Conservation (phyloP, 2,888 invertebrate species). For the Chrysolina americana region DNA sequence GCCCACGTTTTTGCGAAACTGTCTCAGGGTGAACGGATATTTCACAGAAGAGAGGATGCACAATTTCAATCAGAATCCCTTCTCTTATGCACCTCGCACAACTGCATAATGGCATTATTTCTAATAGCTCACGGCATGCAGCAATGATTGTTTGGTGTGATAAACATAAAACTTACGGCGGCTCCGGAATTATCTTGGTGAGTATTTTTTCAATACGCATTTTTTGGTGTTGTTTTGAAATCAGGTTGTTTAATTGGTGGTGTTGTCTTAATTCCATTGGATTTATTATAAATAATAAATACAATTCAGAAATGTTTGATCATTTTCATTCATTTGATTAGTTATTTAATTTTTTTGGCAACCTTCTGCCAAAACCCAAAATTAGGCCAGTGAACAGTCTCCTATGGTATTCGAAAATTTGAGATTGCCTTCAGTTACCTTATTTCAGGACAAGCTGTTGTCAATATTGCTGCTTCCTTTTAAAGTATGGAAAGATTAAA, state of each 20-base stretch:
- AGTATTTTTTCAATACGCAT: not conserved
- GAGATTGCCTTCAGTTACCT: too few species aligned
- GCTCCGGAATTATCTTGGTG: constrained; percentile 21
- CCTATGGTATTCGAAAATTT: too few species aligned
- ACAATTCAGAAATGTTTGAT: too few species aligned
- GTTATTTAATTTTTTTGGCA: too few species aligned
- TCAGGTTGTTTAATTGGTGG: not conserved
- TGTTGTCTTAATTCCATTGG: too few species aligned
- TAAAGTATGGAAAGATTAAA: too few species aligned
- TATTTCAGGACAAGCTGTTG: too few species aligned
- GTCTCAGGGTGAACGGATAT: constrained; percentile 25
- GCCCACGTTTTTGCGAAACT: constrained; percentile 24
- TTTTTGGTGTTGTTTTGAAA: not conserved
- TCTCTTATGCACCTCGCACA: constrained; percentile 17
- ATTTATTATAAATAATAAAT: too few species aligned
- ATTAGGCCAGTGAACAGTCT: too few species aligned
- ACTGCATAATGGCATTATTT: constrained; percentile 16
- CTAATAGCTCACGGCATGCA: constrained; percentile 26
- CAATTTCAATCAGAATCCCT: constrained; percentile 24
- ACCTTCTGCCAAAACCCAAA: too few species aligned
- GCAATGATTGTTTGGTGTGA: constrained; percentile 27
- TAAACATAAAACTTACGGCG: not conserved
- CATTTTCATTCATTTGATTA: too few species aligned
- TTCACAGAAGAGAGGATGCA: constrained; percentile 26
- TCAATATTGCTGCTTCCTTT: too few species aligned